Conservation (phyloP, 2,888 invertebrate species). For the Cyclophora albipunctata region DNA sequence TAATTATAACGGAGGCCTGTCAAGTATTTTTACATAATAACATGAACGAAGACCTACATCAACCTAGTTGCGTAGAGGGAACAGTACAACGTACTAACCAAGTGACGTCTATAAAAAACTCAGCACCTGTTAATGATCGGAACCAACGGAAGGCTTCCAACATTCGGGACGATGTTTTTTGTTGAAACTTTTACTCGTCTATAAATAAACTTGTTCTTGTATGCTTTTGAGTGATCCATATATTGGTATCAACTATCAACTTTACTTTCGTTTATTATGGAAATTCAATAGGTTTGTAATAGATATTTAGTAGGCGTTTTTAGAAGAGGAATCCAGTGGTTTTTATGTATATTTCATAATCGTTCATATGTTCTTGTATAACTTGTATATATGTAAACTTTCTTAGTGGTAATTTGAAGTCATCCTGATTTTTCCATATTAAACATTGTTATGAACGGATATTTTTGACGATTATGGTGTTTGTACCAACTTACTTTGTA, state of each 20-base stretch:
- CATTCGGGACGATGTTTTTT: slow-evolving; percentile 58
- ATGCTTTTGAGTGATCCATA: slow-evolving; percentile 33
- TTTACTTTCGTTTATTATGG: slow-evolving; percentile 22
- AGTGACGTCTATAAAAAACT: slow-evolving; percentile 41
- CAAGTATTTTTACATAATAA: slow-evolving; percentile 8
- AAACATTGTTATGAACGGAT: no score
- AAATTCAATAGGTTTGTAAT: no score
- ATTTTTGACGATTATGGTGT: no score
- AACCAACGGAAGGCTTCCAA: slow-evolving; percentile 49
- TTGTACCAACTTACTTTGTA: no score
- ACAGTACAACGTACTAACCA: slow-evolving; percentile 27
- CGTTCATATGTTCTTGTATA: no score
- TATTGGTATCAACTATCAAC: slow-evolving; percentile 19
- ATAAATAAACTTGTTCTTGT: slow-evolving; percentile 58
- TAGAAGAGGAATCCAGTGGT: no score
- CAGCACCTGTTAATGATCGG: slow-evolving; percentile 34
- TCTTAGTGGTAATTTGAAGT: no score
- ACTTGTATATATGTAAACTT: background rate
- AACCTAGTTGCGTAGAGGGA: slow-evolving; percentile 37
- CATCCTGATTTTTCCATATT: no score
- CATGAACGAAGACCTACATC: slow-evolving; percentile 48
- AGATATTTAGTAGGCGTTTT: no score
- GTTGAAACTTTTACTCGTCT: slow-evolving; percentile 47
- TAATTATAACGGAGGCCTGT: no score
- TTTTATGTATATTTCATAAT: no score